Conservation (phyloP, 1,140 invertebrate species). For the Listronotus bonariensis region DNA sequence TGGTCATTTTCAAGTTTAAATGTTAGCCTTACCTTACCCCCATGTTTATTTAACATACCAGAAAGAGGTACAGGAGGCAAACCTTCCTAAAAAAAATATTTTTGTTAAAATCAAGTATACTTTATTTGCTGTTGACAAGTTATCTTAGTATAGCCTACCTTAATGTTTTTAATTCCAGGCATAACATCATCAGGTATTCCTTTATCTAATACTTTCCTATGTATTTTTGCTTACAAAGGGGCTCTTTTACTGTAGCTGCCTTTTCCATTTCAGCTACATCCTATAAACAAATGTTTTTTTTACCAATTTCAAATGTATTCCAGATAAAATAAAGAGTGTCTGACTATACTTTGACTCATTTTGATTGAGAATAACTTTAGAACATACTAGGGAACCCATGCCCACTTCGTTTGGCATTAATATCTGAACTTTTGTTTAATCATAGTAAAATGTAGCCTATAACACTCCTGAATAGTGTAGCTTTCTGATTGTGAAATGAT, state of each 20-base stretch:
- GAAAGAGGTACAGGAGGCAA: constrained; percentile 81
- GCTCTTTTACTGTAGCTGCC: constrained; percentile 71
- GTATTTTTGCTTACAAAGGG: constrained; percentile 81
- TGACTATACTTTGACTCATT: too few species aligned
- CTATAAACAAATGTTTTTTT: constrained; percentile 40
- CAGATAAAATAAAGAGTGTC: too few species aligned
- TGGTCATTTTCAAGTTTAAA: constrained; percentile 93
- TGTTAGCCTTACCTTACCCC: constrained; percentile 90
- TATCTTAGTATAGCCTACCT: constrained; percentile 58
- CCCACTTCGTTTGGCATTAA: too few species aligned
- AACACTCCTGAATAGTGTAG: too few species aligned
- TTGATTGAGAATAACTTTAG: too few species aligned
- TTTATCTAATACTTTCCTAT: constrained; percentile 88
- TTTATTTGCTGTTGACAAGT: too few species aligned
- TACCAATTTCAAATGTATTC: too few species aligned
- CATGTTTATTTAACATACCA: constrained; percentile 91
- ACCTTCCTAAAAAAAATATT: constrained; percentile 65
- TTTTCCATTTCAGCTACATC: constrained; percentile 61
- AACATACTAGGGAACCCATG: too few species aligned
- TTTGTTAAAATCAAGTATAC: too few species aligned
- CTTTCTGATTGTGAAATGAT: too few species aligned
- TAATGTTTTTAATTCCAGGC: constrained; percentile 82
- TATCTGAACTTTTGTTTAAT: too few species aligned
- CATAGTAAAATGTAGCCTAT: too few species aligned
- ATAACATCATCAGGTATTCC: constrained; percentile 89